phyloP scores from a whole-genome alignment of 2,113 vertebrate species.

The Struthio camelus region DNA sequence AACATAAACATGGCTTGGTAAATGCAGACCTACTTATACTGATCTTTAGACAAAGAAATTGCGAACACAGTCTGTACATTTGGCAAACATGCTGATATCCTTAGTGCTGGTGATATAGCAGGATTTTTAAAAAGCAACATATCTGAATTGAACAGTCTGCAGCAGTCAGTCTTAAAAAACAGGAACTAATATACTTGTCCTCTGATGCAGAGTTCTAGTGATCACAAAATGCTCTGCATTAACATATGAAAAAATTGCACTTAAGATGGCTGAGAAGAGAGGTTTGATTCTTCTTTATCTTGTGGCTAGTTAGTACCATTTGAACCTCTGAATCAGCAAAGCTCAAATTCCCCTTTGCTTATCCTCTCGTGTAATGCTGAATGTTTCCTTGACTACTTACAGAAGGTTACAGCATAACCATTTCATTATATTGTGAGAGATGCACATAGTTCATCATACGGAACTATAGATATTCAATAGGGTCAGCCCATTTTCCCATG shows the following conservation, averaged over 20 bases:
- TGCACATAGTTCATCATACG: not conserved
- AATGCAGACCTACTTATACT: not conserved
- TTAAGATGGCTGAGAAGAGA: not conserved
- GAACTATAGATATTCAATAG: not conserved
- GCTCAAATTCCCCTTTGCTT: not conserved
- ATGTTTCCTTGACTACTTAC: not conserved
- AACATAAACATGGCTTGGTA: not conserved
- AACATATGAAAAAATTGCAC: not conserved
- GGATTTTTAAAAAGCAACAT: not conserved
- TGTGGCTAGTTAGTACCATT: not conserved
- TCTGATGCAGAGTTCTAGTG: not conserved
- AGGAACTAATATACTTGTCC: not conserved
- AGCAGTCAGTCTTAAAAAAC: not conserved
- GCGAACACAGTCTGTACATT: not conserved
- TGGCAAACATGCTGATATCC: not conserved
- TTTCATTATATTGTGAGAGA: not conserved
- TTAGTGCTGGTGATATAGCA: not conserved
- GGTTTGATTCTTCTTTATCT: not conserved
- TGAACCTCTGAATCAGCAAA: not conserved
- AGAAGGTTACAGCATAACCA: not conserved
- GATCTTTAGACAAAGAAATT: not conserved
- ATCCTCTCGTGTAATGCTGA: not conserved
- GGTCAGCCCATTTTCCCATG: not conserved
- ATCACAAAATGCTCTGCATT: rapidly evolving
- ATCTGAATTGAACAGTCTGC: not conserved